These are phyloP conservation scores for Drosophila putrida DNA, from an alignment of 2,888 invertebrate genomes.

Conservation along the genomic window DNA sequence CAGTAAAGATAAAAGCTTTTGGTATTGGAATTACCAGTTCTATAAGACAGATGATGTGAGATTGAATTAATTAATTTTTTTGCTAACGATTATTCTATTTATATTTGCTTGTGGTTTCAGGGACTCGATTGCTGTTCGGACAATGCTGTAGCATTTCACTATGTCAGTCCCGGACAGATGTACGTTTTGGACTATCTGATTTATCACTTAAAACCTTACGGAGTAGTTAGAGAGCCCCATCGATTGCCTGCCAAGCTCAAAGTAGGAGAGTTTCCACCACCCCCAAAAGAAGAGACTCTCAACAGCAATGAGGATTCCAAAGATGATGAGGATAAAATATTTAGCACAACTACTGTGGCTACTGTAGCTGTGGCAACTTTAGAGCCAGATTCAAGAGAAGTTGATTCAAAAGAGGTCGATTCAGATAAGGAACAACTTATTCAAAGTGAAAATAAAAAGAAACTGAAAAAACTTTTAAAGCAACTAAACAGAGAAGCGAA, in stretches of 20 bases:
- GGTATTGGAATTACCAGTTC: constrained; percentile 98
- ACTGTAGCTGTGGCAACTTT: not conserved
- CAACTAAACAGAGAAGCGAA: not conserved
- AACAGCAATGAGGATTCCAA: constrained; percentile 33
- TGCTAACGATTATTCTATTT: no score
- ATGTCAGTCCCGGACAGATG: constrained; percentile 95
- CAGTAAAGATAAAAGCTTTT: constrained; percentile 90
- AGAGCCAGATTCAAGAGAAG: constrained; percentile 7
- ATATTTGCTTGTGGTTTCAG: constrained; percentile 31
- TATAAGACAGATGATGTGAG: constrained; percentile 91
- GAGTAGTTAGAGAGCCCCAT: constrained; percentile 72
- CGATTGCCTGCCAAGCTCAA: constrained; percentile 57
- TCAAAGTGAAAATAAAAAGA: not conserved
- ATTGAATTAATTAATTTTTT: not conserved
- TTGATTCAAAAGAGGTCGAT: constrained; percentile 6
- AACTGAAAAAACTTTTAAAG: not conserved
- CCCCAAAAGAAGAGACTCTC: constrained; percentile 22
- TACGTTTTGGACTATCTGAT: constrained; percentile 97
- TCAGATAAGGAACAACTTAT: no score
- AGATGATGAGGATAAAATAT: constrained; percentile 22
- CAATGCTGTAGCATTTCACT: constrained; percentile 97
- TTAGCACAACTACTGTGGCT: not conserved
- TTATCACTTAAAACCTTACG: constrained; percentile 94
- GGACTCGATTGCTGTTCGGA: constrained; percentile 91
- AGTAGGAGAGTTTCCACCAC: constrained; percentile 43